Evolutionary conservation across 2,797 vertebrate species (phyloP), one percentile per base, ranked within the genome.

Genomic region (Galago senegalensis): DNA sequence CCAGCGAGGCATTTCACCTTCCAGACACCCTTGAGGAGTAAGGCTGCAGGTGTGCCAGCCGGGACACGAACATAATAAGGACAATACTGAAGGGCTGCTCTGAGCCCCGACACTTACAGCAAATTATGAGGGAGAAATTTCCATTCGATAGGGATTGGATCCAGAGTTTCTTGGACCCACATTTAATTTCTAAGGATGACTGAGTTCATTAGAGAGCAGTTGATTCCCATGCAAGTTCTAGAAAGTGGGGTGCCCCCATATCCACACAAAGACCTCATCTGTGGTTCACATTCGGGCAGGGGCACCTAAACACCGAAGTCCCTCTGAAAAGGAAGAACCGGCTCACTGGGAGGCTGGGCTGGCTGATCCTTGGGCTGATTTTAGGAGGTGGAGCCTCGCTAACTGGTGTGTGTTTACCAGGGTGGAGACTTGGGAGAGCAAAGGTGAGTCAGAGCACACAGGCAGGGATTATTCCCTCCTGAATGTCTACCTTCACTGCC

Each of bases 361-460:
- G 37, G 7, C 20, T 3, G 93, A 87, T 56, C 77, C 84, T 23
- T 63, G 1, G 16, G 8, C 69, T 27, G 18, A 63, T 9, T 34
- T 67, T 5, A 81, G 73, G 49, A 96, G 84, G 77, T 20, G 11
- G 83, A 69, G 83, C 8, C 20, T 75, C 23, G 0, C 70, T 82
- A 18, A 76, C 14, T 20, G 72, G 29, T 29, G 31, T 87, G 76
- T 89, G 93, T 79, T 87, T 77, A 81, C 61, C 61, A 79, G 88
- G 92, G 97, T n/a, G 79, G 84, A 77, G 86, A 75, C 81, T 0
- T 9, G 73, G 70, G 27, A 67, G 53, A 56, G 82, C 58, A 53
- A 86, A 86, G 87, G 85, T 94, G 97, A 97, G 75, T 80, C 86
- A 72, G 73, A 13, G 9, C 77, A 82, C 84, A 94, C 63, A 90